phyloP scores from a whole-genome alignment of 2,888 invertebrate species.

The Nemapogon koenigi region DNA sequence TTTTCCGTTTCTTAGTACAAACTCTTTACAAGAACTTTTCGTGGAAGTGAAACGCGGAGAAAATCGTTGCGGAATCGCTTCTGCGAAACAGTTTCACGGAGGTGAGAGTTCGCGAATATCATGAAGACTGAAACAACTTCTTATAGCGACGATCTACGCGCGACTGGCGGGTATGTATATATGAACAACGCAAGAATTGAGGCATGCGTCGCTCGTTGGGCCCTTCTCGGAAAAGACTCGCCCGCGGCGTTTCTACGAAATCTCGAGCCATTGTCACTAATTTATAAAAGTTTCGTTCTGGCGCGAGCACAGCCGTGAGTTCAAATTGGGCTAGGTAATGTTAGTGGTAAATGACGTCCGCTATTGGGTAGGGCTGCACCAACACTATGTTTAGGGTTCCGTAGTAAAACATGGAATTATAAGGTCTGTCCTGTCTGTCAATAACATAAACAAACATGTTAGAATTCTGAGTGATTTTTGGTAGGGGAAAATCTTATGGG shows the following conservation, averaged over 20 bases:
- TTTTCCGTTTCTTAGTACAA: conserved; percentile 57
- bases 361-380: no score
- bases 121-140: conserved; percentile 31
- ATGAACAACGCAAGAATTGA: not conserved
- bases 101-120: conserved; percentile 52
- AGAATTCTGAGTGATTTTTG: no score
- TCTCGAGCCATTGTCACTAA: conserved; percentile 58
- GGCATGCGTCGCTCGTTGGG: conserved; percentile 20
- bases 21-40: conserved; percentile 61
- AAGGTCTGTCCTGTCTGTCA: no score
- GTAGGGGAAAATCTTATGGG: no score
- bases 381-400: no score
- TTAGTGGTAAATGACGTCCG: no score
- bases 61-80: conserved; percentile 59
- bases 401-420: no score
- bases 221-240: conserved; percentile 58
- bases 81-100: conserved; percentile 59
- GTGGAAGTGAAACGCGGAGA: conserved; percentile 46
- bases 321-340: no score
- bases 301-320: not conserved
- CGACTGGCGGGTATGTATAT: conserved; percentile 12
- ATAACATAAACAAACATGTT: no score
- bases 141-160: conserved; percentile 26
- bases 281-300: conserved; percentile 47
- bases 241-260: conserved; percentile 47